Evolutionary conservation across 2,113 vertebrate genomes (phyloP).

Genomic region (Petromus typicus): DNA sequence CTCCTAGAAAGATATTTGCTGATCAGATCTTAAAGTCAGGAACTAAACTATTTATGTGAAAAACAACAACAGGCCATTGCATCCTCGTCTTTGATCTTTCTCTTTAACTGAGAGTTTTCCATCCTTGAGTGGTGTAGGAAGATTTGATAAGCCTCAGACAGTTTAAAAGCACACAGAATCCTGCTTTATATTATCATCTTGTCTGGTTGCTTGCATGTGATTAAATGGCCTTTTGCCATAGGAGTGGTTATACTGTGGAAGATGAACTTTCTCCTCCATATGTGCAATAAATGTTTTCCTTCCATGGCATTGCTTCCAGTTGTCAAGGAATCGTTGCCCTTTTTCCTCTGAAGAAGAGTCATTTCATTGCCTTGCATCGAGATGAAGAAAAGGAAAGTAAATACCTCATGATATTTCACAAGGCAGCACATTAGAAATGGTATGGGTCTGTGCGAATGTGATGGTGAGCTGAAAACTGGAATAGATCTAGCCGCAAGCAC

Average conservation of each 20-base stretch:
- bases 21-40: constrained; percentile 34
- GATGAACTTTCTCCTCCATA: constrained; percentile 65
- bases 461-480: constrained; percentile 61
- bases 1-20: not conserved
- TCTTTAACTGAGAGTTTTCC: constrained; percentile 53
- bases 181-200: constrained; percentile 78
- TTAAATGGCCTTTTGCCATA: constrained; percentile 69
- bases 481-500: constrained; percentile 66
- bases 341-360: constrained; percentile 65
- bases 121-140: constrained; percentile 43
- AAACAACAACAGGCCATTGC: constrained; percentile 53
- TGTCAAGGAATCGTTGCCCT: constrained; percentile 54
- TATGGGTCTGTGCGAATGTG: constrained; percentile 3
- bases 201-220: constrained; percentile 65
- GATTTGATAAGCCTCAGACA: constrained; percentile 69
- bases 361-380: constrained; percentile 36
- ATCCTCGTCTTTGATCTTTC: constrained; percentile 68
- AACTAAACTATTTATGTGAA: constrained; percentile 36
- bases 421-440: constrained; percentile 62
- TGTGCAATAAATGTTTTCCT: constrained; percentile 60
- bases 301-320: constrained; percentile 54
- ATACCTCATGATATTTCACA: constrained; percentile 60
- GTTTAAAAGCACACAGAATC: constrained; percentile 56
- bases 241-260: constrained; percentile 35
- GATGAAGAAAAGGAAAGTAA: constrained; percentile 62